Evolutionary conservation across 2,888 invertebrate genomes (phyloP).

Genomic region (Phyllotreta cruciferae): DNA sequence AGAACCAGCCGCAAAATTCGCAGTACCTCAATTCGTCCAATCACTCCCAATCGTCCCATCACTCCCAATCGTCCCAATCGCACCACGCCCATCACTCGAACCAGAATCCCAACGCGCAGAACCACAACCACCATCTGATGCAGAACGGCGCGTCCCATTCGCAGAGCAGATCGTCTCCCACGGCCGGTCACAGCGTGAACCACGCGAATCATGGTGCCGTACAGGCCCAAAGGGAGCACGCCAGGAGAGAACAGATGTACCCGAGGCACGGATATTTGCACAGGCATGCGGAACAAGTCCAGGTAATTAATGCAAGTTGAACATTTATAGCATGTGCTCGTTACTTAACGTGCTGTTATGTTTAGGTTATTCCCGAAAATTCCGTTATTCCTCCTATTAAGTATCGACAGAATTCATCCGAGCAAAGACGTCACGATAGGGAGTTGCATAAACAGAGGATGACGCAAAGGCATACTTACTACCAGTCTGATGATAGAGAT

Average conservation of each 20-base stretch:
- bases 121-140: background rate
- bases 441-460: slow-evolving; percentile 66
- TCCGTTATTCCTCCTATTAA: slow-evolving; percentile 53
- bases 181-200: slow-evolving; percentile 15
- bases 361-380: slow-evolving; percentile 58
- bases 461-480: slow-evolving; percentile 66
- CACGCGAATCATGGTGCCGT: slow-evolving; percentile 21
- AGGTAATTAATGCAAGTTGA: slow-evolving; percentile 44
- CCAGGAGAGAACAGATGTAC: slow-evolving; percentile 51
- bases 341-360: no score
- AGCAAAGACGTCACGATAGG: slow-evolving; percentile 52
- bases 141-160: slow-evolving; percentile 9
- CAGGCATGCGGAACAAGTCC: slow-evolving; percentile 58
- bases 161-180: slow-evolving; percentile 25
- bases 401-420: slow-evolving; percentile 52
- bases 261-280: slow-evolving; percentile 58
- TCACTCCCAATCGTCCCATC: slow-evolving; percentile 6
- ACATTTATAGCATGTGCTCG: no score
- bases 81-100: background rate
- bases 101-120: background rate
- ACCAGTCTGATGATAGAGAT: slow-evolving; percentile 65
- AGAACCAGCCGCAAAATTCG: slow-evolving; percentile 31
- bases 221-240: slow-evolving; percentile 39
- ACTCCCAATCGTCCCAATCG: slow-evolving; percentile 9
- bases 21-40: slow-evolving; percentile 34